These are phyloP conservation scores for Eupithecia insigniata DNA, from an alignment of 2,888 invertebrate genomes.

Conservation along the genomic window DNA sequence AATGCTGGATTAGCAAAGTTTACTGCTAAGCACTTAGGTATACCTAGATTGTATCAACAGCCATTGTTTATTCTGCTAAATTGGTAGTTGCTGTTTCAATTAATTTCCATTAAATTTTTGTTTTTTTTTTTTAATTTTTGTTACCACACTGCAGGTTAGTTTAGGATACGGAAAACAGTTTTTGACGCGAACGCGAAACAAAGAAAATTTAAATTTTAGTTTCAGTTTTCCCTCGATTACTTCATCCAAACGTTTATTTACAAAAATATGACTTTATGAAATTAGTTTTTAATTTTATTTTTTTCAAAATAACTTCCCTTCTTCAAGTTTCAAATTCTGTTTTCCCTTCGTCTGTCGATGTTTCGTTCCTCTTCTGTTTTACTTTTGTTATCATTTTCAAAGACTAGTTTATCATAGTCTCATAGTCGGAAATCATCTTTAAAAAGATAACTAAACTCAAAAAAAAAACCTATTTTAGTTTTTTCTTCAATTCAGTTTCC, in stretches of 20 bases:
- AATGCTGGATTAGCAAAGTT: conserved; percentile 29
- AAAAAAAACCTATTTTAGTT: no score
- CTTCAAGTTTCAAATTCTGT: not conserved
- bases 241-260: no score
- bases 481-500: not conserved
- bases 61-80: conserved; percentile 10
- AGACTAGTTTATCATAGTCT: no score
- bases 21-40: conserved; percentile 19
- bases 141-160: not conserved
- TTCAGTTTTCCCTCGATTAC: not conserved
- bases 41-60: conserved; percentile 6
- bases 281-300: no score
- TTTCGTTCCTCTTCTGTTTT: not conserved
- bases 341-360: not conserved
- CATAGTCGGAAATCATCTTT: no score
- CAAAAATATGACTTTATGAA: no score
- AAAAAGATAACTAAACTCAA: no score
- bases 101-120: no score
- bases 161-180: not conserved
- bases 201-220: not conserved
- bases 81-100: not conserved
- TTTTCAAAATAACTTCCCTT: no score
- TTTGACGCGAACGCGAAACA: not conserved
- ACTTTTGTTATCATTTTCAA: not conserved
- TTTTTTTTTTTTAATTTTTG: no score